phyloP scores from a whole-genome alignment of 2,888 invertebrate genomes.

The Lomographa bimaculata region DNA sequence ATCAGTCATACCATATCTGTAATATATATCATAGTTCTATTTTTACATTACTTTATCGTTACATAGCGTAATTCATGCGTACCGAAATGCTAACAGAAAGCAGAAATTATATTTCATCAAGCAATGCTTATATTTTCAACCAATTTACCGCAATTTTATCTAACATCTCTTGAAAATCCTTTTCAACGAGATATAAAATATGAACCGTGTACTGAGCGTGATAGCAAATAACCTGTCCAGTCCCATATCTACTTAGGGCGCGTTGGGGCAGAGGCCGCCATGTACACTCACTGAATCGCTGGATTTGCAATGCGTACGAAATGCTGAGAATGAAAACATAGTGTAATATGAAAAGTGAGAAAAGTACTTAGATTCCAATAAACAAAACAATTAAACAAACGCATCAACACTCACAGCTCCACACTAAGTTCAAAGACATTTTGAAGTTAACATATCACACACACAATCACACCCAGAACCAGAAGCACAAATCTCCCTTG shows the following conservation, averaged over 20 bases:
- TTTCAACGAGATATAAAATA: constrained; percentile 26
- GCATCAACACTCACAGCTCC: no score
- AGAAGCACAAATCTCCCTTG: no score
- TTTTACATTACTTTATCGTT: no score
- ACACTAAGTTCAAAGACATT: no score
- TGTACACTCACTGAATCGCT: constrained; percentile 17
- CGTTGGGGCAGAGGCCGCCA: constrained; percentile 30
- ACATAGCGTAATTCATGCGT: no score
- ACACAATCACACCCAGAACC: no score
- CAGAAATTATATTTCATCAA: no score
- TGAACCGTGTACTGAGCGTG: constrained; percentile 25
- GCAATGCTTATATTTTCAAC: constrained; percentile 3
- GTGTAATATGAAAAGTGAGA: background rate
- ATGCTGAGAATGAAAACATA: constrained; percentile 1
- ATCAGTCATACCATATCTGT: no score
- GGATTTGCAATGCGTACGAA: constrained; percentile 9
- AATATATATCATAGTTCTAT: no score
- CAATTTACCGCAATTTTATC: constrained; percentile 8
- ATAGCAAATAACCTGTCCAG: constrained; percentile 34
- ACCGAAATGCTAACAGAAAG: no score
- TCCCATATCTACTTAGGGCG: constrained; percentile 25
- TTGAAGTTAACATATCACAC: no score
- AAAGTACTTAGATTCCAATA: background rate
- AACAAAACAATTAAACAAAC: no score
- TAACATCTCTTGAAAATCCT: constrained; percentile 16